phyloP scores from a whole-genome alignment of 2,113 vertebrate genomes.

The Marcusenius ussheri region DNA sequence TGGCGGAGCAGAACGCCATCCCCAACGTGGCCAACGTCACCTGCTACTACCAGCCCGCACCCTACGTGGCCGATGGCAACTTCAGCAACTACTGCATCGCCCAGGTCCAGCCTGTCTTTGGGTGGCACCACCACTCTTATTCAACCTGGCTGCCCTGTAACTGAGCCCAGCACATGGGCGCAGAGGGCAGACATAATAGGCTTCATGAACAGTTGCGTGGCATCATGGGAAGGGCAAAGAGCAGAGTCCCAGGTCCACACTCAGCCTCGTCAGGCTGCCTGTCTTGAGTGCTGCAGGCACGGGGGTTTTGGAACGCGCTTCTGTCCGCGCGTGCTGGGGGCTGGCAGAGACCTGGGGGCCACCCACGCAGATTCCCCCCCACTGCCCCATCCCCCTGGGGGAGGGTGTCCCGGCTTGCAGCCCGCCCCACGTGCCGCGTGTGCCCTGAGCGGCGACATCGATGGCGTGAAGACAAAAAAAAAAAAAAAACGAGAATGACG shows the following conservation, averaged over 20 bases:
- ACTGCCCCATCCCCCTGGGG: background rate
- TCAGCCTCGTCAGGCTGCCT: background rate
- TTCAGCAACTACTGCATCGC: constrained; percentile 99
- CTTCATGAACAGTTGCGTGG: background rate
- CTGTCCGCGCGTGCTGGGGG: background rate
- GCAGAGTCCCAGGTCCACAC: background rate
- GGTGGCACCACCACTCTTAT: constrained; percentile 90
- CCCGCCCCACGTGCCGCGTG: background rate
- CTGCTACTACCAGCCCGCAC: constrained; percentile 97
- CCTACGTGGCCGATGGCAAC: constrained; percentile 94
- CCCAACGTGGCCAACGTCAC: constrained; percentile 98
- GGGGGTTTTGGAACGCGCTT: background rate
- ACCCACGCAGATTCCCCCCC: background rate
- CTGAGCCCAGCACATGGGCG: constrained; percentile 52
- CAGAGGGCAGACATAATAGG: background rate
- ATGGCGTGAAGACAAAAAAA: background rate
- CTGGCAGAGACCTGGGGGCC: background rate
- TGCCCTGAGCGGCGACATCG: background rate
- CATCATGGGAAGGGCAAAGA: background rate
- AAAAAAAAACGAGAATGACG: background rate
- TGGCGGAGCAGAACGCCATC: constrained; percentile 96
- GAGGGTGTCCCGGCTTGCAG: background rate
- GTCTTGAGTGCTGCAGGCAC: background rate
- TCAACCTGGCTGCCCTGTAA: constrained; percentile 97
- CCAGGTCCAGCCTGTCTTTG: constrained; percentile 92